Base-by-base conservation (phyloP, 2,113 vertebrate species). In the Rhineura floridana region DNA sequence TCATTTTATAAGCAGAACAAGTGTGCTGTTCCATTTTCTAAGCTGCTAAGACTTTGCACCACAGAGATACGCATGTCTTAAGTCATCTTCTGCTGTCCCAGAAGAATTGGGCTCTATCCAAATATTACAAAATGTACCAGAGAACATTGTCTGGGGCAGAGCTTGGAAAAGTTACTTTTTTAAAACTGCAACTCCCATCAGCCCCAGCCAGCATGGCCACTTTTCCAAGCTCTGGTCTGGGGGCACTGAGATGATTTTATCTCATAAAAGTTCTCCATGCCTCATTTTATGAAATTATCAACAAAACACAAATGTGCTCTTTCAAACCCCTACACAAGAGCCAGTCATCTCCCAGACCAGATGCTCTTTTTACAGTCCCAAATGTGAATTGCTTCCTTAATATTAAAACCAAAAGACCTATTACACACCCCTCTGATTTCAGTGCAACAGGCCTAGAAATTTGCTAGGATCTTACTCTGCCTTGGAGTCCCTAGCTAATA, bases 281-380 rank as follows among this genome's bases (percentile, higher is more conserved):
- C 90, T 95, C 92, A 75, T 93, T 94, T 95, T 21, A 91, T 85
- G 91, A 59, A 95, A 95, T 95, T 91, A 94, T 94, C 90, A 93
- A 83, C 93, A 90, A 92, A 93, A 94, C 93, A 91, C 90, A 85
- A 92, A 88, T 89, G 84, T 90, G 89, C 55, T 88, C 81, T 92
- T 91, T 89, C 76, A 88, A 88, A 92, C 93, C 94, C 93, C 92
- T 80, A 42, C 62, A 50, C 86, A 94, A 92, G 91, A 93, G 89
- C 83, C 87, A 91, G 76, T 89, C 85, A 73, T 94, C 55, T 95
- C 93, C 93, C 92, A 50, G 86, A 95, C 73, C 94, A 95, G 94
- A 96, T 94, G 95, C 91, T 92, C 87, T 92, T 65, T 80, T 94
- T 92, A 84, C 91, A 72, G 90, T 90, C 89, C 91, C 90, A 81